Base-by-base conservation (phyloP, 2,797 vertebrate genomes). In the Lateolabrax maculatus region DNA sequence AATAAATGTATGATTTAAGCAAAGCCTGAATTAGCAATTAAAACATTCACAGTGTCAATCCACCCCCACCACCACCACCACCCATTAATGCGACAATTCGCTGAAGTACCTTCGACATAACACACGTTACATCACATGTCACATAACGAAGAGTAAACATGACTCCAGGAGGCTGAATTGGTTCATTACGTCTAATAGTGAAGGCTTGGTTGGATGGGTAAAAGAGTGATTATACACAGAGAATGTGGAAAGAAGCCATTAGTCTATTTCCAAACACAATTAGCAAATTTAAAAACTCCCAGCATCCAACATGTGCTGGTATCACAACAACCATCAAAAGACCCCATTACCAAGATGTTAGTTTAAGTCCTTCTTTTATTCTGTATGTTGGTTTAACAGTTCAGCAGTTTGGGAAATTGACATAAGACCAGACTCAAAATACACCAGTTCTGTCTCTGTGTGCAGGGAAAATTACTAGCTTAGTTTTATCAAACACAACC, bases 281-380 rank as follows among this genome's bases (percentile, higher is more conserved):
- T 52, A 21, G 27, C 46, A 6, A 9, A 36, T 67, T 75, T 51
- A 51, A 19, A 75, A 65, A 67, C 36, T 52, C n/a, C n/a, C n/a
- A n/a, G 23, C 10, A 34, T 41, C n/a, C 3, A 36, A 51, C 62
- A 34, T 43, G 27, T 23, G 49, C n/a, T 52, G 27, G 27, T 52
- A 10, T 46, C 29, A 19, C 6, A 6, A 34, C 6, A 13, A 53
- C 64, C 37, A 60, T 34, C 16, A 2, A 27, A 52, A 36, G 27
- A 3, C 36, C 21, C 5, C 12, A 25, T 39, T n/a, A n/a, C 18
- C 31, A 39, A 8, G 13, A 44, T 51, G 48, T 43, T 53, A 43
- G 27, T 53, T 55, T 18, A 21, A 2, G 12, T 49, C 18, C 16
- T 44, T 36, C 9, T 23, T 44, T 46, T 12, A 46, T 41, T 53